Base-by-base conservation (phyloP, 35 echinoderm and acorn worm genomes). In the Hemicentrotus pulcherrimus region DNA sequence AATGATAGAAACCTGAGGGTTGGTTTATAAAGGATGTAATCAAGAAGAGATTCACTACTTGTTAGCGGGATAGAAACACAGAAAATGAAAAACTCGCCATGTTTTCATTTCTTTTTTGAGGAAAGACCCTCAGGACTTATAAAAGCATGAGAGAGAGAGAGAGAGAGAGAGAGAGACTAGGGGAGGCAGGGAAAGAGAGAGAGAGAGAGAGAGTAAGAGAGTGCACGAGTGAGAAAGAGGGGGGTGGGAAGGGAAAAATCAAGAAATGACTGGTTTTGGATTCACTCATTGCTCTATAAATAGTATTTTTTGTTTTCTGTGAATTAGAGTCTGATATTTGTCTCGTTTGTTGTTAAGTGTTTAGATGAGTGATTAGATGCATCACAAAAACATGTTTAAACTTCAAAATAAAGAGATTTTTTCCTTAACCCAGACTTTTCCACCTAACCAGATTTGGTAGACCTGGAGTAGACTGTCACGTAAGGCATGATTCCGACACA, bases 401-500 rank as follows among this genome's bases (percentile, higher is more conserved):
- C 19, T 78, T n/a, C 2, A n/a, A 22, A 6, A 28, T 15, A 78
- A 78, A 22, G 1, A 78, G 22, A 78, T 90, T 12, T 90, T 47
- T 90, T 90, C 88, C 33, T 90, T 90, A 47, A 90, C 88, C 88
- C 31, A 47, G 88, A 90, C 32, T 35, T 90, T 90, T 9, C 46
- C 48, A 50, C 13, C 32, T 9, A 86, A 90, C 92, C 88, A 99
- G 98, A 97, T 99, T 99, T 98, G 98, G 98, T 46, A 96, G 97
- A 94, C 98, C 98, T 31, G 98, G 98, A 31, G 98, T 99, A 31
- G 98, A 99, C 94, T 99, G 98, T 94, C 98, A 99, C 55, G 98
- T 98, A 18, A 96, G 98, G 48, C 98, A 99, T 95, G 98, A 99
- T 92, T 94, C 95, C 46, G 98, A 99, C 94, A 97, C 96, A 85